Conservation (phyloP, 2,888 invertebrate species). For the Stomorhina lunata region DNA sequence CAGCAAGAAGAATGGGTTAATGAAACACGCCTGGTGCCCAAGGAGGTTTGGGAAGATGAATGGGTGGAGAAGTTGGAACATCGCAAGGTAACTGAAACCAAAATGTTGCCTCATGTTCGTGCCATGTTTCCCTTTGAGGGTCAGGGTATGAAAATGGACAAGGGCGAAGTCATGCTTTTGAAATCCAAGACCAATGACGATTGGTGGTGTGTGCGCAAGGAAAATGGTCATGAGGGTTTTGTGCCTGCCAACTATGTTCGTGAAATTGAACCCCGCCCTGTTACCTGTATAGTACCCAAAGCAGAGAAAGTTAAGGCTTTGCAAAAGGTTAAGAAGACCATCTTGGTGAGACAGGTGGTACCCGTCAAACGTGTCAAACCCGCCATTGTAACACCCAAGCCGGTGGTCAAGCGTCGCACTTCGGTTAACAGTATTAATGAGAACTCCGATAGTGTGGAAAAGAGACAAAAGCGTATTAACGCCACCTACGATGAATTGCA, state of each 20-base stretch:
- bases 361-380: slow-evolving; percentile 86
- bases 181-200: slow-evolving; percentile 97
- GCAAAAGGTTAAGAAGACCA: slow-evolving; percentile 93
- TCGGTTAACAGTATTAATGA: slow-evolving; percentile 81
- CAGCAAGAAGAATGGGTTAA: slow-evolving; percentile 90
- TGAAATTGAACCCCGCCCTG: slow-evolving; percentile 93
- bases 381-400: slow-evolving; percentile 74
- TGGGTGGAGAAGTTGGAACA: slow-evolving; percentile 91
- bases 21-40: slow-evolving; percentile 90
- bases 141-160: slow-evolving; percentile 94
- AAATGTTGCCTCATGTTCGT: slow-evolving; percentile 92
- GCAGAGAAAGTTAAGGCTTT: slow-evolving; percentile 91
- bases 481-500: slow-evolving; percentile 90
- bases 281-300: slow-evolving; percentile 89
- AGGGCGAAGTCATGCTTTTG: slow-evolving; percentile 94
- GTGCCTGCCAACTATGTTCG: slow-evolving; percentile 98
- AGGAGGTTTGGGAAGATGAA: slow-evolving; percentile 96
- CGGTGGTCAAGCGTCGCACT: slow-evolving; percentile 79
- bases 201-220: slow-evolving; percentile 99
- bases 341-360: slow-evolving; percentile 91
- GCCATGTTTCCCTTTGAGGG: slow-evolving; percentile 95
- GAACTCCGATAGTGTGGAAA: slow-evolving; percentile 87
- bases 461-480: slow-evolving; percentile 89
- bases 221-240: slow-evolving; percentile 95
- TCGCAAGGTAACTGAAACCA: slow-evolving; percentile 91